Conservation (phyloP, 1,140 invertebrate genomes). For the Drosophila sturtevanti region DNA sequence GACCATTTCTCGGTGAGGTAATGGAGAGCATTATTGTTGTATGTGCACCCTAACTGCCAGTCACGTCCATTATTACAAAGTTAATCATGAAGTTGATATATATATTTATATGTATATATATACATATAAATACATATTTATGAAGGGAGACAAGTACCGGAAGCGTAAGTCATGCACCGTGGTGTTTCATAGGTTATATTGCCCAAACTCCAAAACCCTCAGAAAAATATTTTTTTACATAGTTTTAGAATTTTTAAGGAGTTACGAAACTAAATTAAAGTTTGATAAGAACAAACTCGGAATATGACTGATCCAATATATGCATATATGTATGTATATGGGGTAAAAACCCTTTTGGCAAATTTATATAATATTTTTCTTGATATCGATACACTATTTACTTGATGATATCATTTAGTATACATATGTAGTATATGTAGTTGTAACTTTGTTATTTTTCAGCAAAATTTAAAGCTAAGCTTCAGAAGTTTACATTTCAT, state of each 20-base stretch:
- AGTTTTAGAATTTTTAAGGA: not conserved
- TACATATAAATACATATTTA: not conserved
- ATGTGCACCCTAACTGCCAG: not conserved
- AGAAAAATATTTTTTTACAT: no score
- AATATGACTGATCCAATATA: no score
- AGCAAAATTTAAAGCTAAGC: no score
- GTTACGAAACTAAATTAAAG: not conserved
- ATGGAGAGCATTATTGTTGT: not conserved
- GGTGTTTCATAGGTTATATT: not conserved
- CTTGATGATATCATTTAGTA: no score
- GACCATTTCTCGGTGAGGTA: not conserved
- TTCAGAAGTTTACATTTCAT: no score
- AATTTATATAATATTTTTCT: no score
- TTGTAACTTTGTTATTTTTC: no score
- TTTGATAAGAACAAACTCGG: not conserved
- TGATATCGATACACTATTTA: no score
- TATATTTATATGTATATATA: not conserved
- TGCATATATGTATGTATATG: no score
- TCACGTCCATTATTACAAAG: not conserved
- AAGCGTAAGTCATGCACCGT: not conserved
- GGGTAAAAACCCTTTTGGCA: no score
- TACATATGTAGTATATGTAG: no score
- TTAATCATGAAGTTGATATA: not conserved
- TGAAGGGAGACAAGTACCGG: not conserved
- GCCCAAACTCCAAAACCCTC: not conserved